Evolutionary conservation across 2,888 invertebrate genomes (phyloP).

Genomic region (Caenorhabditis plicata): DNA sequence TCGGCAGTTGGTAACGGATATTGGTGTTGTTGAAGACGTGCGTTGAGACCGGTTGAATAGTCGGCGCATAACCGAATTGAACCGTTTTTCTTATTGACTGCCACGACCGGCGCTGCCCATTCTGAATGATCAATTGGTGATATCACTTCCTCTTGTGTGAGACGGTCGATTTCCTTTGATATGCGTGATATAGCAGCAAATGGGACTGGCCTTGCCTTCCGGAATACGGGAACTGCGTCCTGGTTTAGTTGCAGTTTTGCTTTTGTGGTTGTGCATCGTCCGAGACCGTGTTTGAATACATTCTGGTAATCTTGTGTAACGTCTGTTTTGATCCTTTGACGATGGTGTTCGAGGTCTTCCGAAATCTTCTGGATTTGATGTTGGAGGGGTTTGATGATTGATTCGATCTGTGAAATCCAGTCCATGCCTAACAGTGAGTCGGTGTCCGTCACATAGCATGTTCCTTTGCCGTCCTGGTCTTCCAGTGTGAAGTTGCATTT

Average conservation of each 20-base stretch:
- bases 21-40: constrained; percentile 20
- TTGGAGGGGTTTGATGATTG: too few relatives aligned
- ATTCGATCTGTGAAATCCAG: too few relatives aligned
- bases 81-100: constrained; percentile 42
- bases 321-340: too few relatives aligned
- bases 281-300: constrained; percentile 15
- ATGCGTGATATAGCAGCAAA: constrained; percentile 7
- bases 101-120: constrained; percentile 47
- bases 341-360: too few relatives aligned
- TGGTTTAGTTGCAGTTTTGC: constrained; percentile 16
- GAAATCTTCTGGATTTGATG: too few relatives aligned
- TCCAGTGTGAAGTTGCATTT: too few relatives aligned
- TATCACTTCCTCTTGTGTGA: constrained; percentile 20
- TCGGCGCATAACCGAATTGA: constrained; percentile 44
- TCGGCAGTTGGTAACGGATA: constrained; percentile 44
- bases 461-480: too few relatives aligned
- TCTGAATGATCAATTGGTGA: constrained; percentile 28
- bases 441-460: too few relatives aligned
- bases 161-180: constrained; percentile 25
- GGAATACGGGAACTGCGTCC: too few relatives aligned
- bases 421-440: too few relatives aligned
- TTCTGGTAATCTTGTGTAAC: too few relatives aligned
- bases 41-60: constrained; percentile 46
- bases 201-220: constrained; percentile 16
- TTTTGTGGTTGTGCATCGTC: constrained; percentile 14